Conservation (phyloP, 1,140 invertebrate genomes). For the Protaetia brevitarsis region DNA sequence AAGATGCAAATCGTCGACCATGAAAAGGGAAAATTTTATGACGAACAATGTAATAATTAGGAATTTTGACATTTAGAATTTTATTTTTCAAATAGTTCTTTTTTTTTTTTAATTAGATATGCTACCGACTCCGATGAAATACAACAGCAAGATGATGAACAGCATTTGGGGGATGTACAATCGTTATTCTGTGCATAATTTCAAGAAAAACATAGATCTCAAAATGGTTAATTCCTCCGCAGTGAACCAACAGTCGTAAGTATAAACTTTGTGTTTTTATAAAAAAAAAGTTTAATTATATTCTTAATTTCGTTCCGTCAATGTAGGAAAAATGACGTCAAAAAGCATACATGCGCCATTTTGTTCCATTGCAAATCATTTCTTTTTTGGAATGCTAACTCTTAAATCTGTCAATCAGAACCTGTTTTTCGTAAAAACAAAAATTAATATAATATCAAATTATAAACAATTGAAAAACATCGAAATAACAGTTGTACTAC, state of each 20-base stretch:
- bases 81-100: constrained; percentile 36
- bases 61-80: constrained; percentile 26
- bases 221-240: constrained; percentile 36
- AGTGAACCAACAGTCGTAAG: constrained; percentile 53
- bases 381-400: no score
- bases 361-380: no score
- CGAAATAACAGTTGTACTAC: no score
- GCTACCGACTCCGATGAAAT: constrained; percentile 62
- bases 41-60: background rate
- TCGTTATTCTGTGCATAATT: constrained; percentile 78
- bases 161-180: constrained; percentile 88
- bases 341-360: no score
- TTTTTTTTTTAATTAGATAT: constrained; percentile 25
- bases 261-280: constrained; percentile 27
- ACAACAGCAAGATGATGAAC: constrained; percentile 85
- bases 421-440: no score
- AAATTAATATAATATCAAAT: no score
- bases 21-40: constrained; percentile 6
- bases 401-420: no score
- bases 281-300: no score
- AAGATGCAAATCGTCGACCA: constrained; percentile 8
- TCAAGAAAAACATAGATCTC: constrained; percentile 72
- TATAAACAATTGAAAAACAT: no score
- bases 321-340: no score
- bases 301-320: no score